phyloP scores from a whole-genome alignment of 2,113 vertebrate species.

The Prionailurus bengalensis region DNA sequence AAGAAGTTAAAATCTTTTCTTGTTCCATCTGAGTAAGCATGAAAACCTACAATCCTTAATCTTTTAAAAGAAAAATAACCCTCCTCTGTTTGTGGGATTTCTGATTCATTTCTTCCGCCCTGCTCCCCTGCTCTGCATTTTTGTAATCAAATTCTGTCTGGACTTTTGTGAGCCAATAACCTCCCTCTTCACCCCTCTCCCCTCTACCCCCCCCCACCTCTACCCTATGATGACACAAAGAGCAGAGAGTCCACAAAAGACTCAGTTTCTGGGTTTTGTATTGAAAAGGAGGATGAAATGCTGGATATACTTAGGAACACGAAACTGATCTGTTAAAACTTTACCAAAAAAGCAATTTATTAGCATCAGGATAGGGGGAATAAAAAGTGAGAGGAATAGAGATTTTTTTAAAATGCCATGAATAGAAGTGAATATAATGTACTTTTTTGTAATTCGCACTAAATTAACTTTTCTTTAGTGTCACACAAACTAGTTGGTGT shows the following conservation, averaged over 20 bases:
- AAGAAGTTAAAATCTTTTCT: conserved; percentile 75
- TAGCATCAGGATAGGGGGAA: neutral
- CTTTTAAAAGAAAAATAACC: conserved; percentile 68
- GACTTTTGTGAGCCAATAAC: conserved; percentile 10
- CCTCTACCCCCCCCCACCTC: neutral
- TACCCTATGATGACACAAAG: conserved; percentile 65
- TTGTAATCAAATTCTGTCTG: conserved; percentile 35
- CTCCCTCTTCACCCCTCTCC: neutral
- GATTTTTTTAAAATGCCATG: neutral
- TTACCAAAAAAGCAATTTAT: conserved; percentile 25
- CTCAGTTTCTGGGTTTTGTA: conserved; percentile 68
- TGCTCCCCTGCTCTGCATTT: conserved; percentile 24
- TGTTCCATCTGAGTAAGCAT: conserved; percentile 77
- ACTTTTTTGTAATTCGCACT: neutral
- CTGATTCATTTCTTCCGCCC: conserved; percentile 70
- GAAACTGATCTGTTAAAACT: conserved; percentile 60
- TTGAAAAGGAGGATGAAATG: conserved; percentile 69
- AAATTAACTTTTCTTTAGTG: conserved; percentile 6
- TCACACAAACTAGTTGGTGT: neutral
- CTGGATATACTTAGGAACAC: conserved; percentile 47
- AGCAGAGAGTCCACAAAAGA: conserved; percentile 63
- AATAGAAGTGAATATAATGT: neutral
- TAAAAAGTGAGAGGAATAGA: neutral
- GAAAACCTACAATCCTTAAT: conserved; percentile 69
- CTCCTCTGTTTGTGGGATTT: conserved; percentile 55